A percentile compares a stretch with the other conserved stretches of the same genome.
These are phyloP conservation scores for Cisticola juncidis DNA, from an alignment of 2,113 vertebrate species.

Conservation along the genomic window DNA sequence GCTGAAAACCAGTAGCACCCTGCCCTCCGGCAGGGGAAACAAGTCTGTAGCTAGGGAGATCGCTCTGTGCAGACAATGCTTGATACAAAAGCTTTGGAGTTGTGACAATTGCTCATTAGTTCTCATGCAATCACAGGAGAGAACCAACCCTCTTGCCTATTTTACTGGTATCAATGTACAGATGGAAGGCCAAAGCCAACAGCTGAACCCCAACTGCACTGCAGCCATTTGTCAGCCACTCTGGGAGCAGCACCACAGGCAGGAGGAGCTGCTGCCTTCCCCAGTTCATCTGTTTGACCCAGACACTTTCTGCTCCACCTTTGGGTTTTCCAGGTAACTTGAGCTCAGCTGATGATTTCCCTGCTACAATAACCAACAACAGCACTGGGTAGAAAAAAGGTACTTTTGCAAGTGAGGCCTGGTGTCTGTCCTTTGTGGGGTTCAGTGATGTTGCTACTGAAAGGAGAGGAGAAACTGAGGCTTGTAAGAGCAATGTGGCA, in stretches of 20 bases:
- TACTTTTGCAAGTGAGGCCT: neutral
- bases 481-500: neutral
- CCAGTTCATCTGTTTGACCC: neutral
- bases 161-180: neutral
- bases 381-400: neutral
- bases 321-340: neutral
- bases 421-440: neutral
- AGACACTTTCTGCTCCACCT: neutral
- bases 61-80: constrained; percentile 30
- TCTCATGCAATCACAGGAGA: constrained; percentile 14
- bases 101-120: constrained; percentile 49
- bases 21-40: constrained; percentile 49
- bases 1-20: constrained; percentile 52
- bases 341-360: neutral
- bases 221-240: constrained; percentile 14
- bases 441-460: neutral
- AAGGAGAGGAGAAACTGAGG: neutral
- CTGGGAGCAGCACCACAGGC: neutral
- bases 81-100: constrained; percentile 30
- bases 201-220: constrained; percentile 4
- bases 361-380: neutral
- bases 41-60: constrained; percentile 55
- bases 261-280: neutral
- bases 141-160: neutral
- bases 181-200: constrained; percentile 17